Evolutionary conservation across 2,797 vertebrate species (phyloP).

Genomic region (Limosa lapponica): DNA sequence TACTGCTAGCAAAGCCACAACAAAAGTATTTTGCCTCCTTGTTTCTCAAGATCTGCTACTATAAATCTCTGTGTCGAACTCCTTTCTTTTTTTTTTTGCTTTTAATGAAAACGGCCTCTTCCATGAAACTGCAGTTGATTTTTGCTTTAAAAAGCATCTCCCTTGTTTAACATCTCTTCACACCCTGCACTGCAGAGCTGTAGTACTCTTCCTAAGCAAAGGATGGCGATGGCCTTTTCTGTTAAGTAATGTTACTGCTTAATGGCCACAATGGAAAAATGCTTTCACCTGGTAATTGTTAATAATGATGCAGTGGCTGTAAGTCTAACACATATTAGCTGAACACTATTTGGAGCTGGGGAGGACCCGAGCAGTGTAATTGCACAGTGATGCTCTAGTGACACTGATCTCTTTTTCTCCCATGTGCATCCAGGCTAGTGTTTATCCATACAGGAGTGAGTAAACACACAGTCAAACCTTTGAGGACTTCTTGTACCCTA

Average conservation of each 20-base stretch:
- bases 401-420: neutral
- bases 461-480: neutral
- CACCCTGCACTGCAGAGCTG: neutral
- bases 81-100: neutral
- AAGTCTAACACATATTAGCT: neutral
- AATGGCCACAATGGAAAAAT: neutral
- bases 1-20: neutral
- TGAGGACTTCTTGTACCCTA: neutral
- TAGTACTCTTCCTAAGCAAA: neutral
- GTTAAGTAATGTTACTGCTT: neutral
- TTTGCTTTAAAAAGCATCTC: neutral
- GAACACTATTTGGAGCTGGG: neutral
- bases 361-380: neutral
- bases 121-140: neutral
- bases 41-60: neutral
- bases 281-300: neutral
- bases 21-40: neutral
- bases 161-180: neutral
- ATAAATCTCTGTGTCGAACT: neutral
- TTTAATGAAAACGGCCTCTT: neutral
- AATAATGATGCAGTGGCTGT: neutral
- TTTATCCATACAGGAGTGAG: neutral
- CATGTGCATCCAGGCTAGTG: accelerated
- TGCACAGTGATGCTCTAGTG: neutral
- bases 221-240: neutral